Percentiles rank a stretch among this genome's conserved stretches.
These are phyloP conservation scores for Seriola quinqueradiata DNA, from an alignment of 2,113 vertebrate genomes.

Conservation along the genomic window DNA sequence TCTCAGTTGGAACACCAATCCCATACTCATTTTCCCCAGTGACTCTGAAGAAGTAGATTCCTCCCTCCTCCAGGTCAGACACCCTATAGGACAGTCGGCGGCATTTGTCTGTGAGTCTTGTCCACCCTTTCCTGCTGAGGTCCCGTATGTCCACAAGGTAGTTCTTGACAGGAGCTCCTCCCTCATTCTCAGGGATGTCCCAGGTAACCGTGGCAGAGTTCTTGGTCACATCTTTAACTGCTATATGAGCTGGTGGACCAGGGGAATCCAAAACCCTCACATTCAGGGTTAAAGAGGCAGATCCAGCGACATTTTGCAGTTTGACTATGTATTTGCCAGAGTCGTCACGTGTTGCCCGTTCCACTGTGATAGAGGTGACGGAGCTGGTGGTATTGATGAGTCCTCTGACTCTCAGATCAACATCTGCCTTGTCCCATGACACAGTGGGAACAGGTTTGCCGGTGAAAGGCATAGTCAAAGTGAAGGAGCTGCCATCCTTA, in stretches of 20 bases:
- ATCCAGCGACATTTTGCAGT: conserved; percentile 91
- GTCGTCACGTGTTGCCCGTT: conserved; percentile 94
- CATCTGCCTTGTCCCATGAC: conserved; percentile 93
- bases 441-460: conserved; percentile 94
- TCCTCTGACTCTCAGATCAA: conserved; percentile 92
- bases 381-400: conserved; percentile 91
- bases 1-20: conserved; percentile 90
- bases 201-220: conserved; percentile 92
- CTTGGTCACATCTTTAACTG: conserved; percentile 92
- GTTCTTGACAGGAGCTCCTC: conserved; percentile 94
- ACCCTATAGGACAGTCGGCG: conserved; percentile 92
- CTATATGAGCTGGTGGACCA: conserved; percentile 89
- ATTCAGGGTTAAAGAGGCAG: conserved; percentile 89
- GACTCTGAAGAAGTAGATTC: conserved; percentile 95
- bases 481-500: conserved; percentile 93
- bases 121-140: conserved; percentile 96
- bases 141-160: conserved; percentile 95
- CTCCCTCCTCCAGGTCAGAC: conserved; percentile 92
- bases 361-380: conserved; percentile 86
- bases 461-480: conserved; percentile 92
- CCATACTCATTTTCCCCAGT: conserved; percentile 96
- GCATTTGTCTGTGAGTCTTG: conserved; percentile 92
- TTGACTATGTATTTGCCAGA: conserved; percentile 96
- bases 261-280: conserved; percentile 97
- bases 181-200: conserved; percentile 98